Percentiles rank a stretch among this genome's conserved stretches.
Evolutionary conservation across 2,888 invertebrate genomes (phyloP).

Genomic region (Pristionchus exspectatus): DNA sequence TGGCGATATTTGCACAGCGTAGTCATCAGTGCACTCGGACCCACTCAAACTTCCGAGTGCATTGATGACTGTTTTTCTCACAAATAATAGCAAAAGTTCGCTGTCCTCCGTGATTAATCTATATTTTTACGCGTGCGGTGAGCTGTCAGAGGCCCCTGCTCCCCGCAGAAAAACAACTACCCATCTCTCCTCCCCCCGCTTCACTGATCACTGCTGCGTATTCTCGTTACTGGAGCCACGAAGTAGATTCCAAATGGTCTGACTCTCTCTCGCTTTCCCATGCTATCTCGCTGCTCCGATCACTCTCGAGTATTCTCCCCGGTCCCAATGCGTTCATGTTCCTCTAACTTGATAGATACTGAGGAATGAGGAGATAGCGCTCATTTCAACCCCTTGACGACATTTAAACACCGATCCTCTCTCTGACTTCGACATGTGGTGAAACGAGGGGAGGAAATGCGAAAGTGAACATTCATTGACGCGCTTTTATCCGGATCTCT

Average conservation of each 20-base stretch:
- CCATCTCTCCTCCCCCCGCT: neutral
- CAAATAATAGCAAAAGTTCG: neutral
- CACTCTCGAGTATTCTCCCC: neutral
- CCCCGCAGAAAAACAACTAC: slow-evolving; percentile 12
- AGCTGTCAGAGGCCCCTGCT: neutral
- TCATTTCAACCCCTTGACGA: neutral
- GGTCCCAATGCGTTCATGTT: neutral
- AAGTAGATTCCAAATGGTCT: neutral
- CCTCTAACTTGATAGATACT: neutral
- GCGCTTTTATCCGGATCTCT: neutral
- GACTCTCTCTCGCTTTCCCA: neutral
- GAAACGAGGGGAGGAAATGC: slow-evolving; percentile 2
- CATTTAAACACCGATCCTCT: neutral
- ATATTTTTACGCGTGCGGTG: slow-evolving; percentile 10
- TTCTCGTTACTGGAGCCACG: neutral
- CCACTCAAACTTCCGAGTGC: no score
- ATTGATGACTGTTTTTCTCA: no score
- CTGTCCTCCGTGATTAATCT: neutral
- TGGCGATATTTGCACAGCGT: no score
- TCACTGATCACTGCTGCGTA: neutral
- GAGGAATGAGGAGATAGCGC: neutral
- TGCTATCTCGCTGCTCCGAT: neutral
- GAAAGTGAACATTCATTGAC: slow-evolving; percentile 1
- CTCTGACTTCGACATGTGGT: slow-evolving; percentile 47
- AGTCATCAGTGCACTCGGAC: no score